These are phyloP conservation scores for Platysternon megacephalum DNA, from an alignment of 2,113 vertebrate genomes.

Conservation along the genomic window DNA sequence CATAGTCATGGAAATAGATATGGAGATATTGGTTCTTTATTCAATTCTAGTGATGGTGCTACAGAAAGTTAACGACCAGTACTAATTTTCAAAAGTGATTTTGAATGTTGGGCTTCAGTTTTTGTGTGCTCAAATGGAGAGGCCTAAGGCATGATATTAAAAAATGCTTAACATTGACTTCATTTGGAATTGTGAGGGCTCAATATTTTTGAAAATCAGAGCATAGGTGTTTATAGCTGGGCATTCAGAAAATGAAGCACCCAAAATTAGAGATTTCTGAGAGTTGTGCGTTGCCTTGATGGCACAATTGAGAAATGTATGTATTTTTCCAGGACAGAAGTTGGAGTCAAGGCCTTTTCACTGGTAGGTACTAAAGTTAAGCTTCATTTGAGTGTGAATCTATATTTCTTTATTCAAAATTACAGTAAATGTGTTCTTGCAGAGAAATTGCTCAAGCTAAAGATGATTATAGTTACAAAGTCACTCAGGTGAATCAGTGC, in stretches of 20 bases:
- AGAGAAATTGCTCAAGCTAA: not conserved
- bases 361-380: not conserved
- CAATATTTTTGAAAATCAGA: not conserved
- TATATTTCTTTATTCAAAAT: constrained; percentile 34
- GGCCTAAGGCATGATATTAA: not conserved
- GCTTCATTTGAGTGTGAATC: not conserved
- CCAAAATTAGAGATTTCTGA: not conserved
- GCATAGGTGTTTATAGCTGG: not conserved
- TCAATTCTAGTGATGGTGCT: not conserved
- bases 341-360: not conserved
- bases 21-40: not conserved
- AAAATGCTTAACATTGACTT: not conserved
- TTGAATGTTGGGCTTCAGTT: not conserved
- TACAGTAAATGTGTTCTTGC: constrained; percentile 3
- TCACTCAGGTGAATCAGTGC: constrained; percentile 40
- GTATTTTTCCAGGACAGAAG: not conserved
- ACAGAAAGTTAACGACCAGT: not conserved
- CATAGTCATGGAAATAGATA: not conserved
- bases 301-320: not conserved
- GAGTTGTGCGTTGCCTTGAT: not conserved
- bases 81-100: not conserved
- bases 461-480: constrained; percentile 20
- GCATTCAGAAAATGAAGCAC: not conserved
- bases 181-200: accelerated
- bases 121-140: not conserved